Evolutionary conservation across 2,797 vertebrate genomes (phyloP), one percentile per base, ranked within the genome.

Genomic region (Phrynocephalus vlangalii): DNA sequence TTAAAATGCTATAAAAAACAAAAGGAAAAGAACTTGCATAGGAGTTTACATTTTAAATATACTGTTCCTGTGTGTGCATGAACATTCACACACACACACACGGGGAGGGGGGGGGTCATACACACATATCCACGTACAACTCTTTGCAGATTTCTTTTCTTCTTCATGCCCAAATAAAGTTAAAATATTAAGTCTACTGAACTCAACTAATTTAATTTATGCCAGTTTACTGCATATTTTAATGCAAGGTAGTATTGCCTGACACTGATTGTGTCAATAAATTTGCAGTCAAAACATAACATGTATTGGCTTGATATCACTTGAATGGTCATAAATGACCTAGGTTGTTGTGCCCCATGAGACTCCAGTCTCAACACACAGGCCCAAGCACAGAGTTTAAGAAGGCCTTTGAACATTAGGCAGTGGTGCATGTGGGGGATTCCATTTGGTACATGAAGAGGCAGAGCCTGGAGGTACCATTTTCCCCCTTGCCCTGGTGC

Each of bases 1-100:
- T 79, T 83, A 85, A 83, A 88, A 79, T 56, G 70, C 33, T 88
- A 18, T 84, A 70, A 70, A n/a, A 72, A 22, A 22, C 13, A 16
- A 30, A 26, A 67, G 44, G 5, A 16, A 66, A 30, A 68, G 38
- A 48, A 11, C 33, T 71, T 82, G 44, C 24, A 33, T 13, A 80
- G 68, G 13, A 50, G 26, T 63, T 85, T 56, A 85, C 50, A 68
- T 20, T 44, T 11, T 50, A 33, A 15, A 38, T 86, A n/a, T 79
- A 79, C 75, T 68, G 70, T 30, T 79, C 7, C n/a, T 30, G 24
- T 26, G n/a, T 52, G 9, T 63, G 33, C 48, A 30, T 28, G 20
- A 28, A 72, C 50, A 13, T 22, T 8, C 28, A 20, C 52, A 56
- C 67, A 22, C n/a, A 22, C 48, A 71, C n/a, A n/a, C n/a, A n/a